Evolutionary conservation across 1,140 invertebrate genomes (phyloP), one percentile per base, ranked within the genome.

Genomic region (Hylyphantes graminicola): DNA sequence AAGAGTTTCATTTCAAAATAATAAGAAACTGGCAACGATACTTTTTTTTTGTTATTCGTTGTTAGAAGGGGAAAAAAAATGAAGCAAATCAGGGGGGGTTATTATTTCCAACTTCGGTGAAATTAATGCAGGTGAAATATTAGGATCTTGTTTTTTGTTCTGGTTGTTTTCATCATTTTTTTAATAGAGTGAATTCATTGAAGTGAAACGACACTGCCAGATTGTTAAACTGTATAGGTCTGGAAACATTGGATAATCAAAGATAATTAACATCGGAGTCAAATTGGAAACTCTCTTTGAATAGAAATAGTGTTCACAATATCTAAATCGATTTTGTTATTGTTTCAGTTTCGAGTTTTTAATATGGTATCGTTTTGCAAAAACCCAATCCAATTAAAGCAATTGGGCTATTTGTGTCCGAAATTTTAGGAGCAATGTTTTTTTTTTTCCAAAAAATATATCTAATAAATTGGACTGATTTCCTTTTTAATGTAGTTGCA

Each of bases 61-160:
- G 35, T 3, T 55, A 50, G 13, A 80, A 63, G 11, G 64, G 7
- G 59, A 61, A 13, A 50, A 81, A 81, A 54, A 61, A 74, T 67
- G 72, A 54, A 59, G 61, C 67, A 74, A 83, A 83, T 83, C 80
- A 75, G 51, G 70, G 50, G 57, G 75, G 79, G 74, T 83, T 83
- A 83, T 83, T 83, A 83, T 83, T 83, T 83, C 80, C 70, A 83
- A 83, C 53, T 83, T 83, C 80, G 80, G 75, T 83, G 80, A 83
- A 80, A 83, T 83, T 83, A 83, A 67, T 51, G 80, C 61, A 67
- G 17, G 55, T 65, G 59, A 70, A 68, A 67, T 17, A 35, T 51
- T 35, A 55, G 65, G 12, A 75, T 74, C 65, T 75, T 73, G n/a
- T 81, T 73, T 61, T 72, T 15, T 67, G 10, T 4, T 19, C 50